phyloP scores from a whole-genome alignment of 2,797 vertebrate genomes.

The Artibeus lituratus region DNA sequence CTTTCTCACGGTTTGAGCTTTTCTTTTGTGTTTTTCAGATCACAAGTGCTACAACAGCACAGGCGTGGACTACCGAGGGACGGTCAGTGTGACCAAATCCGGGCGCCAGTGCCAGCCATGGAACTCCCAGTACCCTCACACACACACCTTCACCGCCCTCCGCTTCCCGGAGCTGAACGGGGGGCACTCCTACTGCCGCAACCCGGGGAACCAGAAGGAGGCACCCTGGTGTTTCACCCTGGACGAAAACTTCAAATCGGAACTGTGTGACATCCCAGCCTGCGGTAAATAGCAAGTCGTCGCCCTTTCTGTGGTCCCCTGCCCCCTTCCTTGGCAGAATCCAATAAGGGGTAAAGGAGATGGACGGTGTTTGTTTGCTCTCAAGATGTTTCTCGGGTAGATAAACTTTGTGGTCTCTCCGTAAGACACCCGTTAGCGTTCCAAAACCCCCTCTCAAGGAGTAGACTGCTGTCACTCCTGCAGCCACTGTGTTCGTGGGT shows the following conservation, averaged over 20 bases:
- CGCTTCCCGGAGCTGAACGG: slow-evolving; percentile 94
- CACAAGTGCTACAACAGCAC: slow-evolving; percentile 97
- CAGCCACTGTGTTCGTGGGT: neutral
- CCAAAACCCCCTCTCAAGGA: neutral
- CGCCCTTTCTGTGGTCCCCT: neutral
- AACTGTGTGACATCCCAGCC: slow-evolving; percentile 93
- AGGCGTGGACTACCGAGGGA: slow-evolving; percentile 94
- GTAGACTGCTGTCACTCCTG: neutral
- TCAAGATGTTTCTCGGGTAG: neutral
- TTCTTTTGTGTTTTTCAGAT: slow-evolving; percentile 81
- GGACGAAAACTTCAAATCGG: slow-evolving; percentile 93
- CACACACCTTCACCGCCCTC: slow-evolving; percentile 91
- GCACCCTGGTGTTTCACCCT: slow-evolving; percentile 98
- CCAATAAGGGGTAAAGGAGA: neutral
- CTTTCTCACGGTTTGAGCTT: neutral
- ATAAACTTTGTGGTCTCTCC: neutral
- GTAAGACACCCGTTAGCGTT: neutral
- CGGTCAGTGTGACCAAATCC: slow-evolving; percentile 92
- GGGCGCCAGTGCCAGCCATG: slow-evolving; percentile 98
- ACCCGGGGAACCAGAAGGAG: slow-evolving; percentile 95
- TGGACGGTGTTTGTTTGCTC: neutral
- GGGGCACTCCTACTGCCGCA: slow-evolving; percentile 98
- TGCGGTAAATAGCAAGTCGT: slow-evolving; percentile 87
- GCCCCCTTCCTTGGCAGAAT: neutral
- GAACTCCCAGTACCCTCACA: slow-evolving; percentile 99